Conservation (phyloP, 2,888 invertebrate species). For the Uropetala carovei region DNA sequence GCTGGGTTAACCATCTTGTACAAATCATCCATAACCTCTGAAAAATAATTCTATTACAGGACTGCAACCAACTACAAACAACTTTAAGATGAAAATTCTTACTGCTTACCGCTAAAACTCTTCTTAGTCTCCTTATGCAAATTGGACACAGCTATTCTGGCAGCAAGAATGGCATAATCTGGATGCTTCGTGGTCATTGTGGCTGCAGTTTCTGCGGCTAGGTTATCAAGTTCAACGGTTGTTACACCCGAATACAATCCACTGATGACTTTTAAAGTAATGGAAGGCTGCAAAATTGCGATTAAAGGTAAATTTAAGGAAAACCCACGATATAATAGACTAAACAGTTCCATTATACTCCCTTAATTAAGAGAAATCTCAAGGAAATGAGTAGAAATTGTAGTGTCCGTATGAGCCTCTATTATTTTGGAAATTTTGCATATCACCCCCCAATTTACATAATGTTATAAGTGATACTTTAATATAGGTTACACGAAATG, state of each 20-base stretch:
- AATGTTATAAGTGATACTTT: not conserved
- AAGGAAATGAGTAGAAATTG: too few relatives aligned
- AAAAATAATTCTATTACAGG: constrained; percentile 71
- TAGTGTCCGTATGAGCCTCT: too few relatives aligned
- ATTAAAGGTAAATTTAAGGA: not conserved
- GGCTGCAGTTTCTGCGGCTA: constrained; percentile 99
- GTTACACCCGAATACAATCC: constrained; percentile 98
- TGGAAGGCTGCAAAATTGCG: constrained; percentile 80
- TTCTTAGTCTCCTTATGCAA: constrained; percentile 99
- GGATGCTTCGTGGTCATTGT: constrained; percentile 98
- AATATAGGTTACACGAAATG: not conserved
- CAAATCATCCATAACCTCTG: constrained; percentile 94
- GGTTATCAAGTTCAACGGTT: constrained; percentile 96
- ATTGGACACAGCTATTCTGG: constrained; percentile 96
- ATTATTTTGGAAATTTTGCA: not conserved
- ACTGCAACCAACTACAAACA: not conserved
- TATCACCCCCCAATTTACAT: not conserved
- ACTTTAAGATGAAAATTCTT: not conserved
- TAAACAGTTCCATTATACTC: not conserved
- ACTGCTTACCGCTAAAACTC: constrained; percentile 86
- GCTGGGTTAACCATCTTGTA: constrained; percentile 86
- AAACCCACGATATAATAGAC: not conserved
- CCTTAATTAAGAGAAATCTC: too few relatives aligned
- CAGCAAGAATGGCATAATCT: constrained; percentile 94
- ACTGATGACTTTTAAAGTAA: constrained; percentile 94